These are phyloP conservation scores for Eupithecia insigniata DNA, from an alignment of 2,888 invertebrate genomes.

Conservation along the genomic window DNA sequence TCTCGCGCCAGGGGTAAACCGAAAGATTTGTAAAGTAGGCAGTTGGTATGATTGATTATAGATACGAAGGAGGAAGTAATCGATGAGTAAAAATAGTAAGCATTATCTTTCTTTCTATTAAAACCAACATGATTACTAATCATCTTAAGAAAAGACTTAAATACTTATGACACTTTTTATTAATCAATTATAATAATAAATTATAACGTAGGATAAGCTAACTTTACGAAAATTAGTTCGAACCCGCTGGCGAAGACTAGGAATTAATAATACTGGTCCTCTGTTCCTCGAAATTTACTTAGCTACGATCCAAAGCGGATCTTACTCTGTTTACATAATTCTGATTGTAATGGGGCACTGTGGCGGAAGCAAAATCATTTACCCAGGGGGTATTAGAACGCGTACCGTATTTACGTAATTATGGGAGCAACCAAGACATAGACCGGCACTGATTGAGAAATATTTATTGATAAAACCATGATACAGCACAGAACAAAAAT, in stretches of 20 bases:
- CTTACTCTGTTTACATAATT: constrained; percentile 9
- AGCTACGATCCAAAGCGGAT: constrained; percentile 4
- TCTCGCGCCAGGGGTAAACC: background rate
- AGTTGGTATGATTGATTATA: background rate
- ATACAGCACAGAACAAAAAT: background rate
- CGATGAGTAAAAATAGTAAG: background rate
- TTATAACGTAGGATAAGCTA: too few species aligned
- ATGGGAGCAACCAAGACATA: background rate
- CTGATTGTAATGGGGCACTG: background rate
- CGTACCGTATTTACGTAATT: background rate
- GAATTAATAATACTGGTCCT: background rate
- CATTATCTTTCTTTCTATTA: too few species aligned
- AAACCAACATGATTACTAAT: background rate
- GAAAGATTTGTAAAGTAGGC: background rate
- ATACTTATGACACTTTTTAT: background rate
- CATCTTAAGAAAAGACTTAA: background rate
- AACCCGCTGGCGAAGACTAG: background rate
- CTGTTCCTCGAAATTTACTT: background rate
- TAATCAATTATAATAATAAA: too few species aligned
- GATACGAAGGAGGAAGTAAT: background rate
- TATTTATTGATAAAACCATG: background rate
- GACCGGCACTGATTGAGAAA: background rate
- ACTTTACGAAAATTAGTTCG: too few species aligned
- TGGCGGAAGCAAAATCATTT: background rate
- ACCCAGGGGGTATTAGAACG: background rate